Conservation (phyloP, 2,888 invertebrate species). For the Phaonia tiefii region DNA sequence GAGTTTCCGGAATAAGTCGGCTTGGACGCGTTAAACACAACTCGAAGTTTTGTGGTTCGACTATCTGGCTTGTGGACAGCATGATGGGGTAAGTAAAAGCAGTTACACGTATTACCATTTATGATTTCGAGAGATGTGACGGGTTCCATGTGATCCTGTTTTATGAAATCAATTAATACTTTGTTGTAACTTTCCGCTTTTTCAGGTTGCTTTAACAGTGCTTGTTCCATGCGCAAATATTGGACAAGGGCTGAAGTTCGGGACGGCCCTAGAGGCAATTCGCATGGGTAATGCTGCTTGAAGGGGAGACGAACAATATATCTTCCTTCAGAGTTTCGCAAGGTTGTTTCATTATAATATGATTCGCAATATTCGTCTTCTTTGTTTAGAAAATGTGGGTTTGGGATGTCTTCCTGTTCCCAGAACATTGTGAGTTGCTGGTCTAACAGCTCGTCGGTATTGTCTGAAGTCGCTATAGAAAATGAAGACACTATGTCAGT, state of each 20-base stretch:
- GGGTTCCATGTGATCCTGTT: slow-evolving; percentile 4
- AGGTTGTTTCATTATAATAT: slow-evolving; percentile 23
- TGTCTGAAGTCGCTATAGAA: slow-evolving; percentile 15
- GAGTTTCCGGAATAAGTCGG: not conserved
- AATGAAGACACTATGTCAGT: slow-evolving; percentile 19
- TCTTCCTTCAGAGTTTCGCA: slow-evolving; percentile 31
- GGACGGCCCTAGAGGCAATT: not conserved
- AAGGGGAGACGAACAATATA: slow-evolving; percentile 33
- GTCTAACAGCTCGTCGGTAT: not conserved
- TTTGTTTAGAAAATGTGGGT: not conserved
- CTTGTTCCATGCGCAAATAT: not conserved
- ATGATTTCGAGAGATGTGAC: not conserved
- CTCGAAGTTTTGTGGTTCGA: slow-evolving; percentile 19
- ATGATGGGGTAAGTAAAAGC: slow-evolving; percentile 45
- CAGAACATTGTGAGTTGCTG: slow-evolving; percentile 22
- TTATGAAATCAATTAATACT: slow-evolving; percentile 13
- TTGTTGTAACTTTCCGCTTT: not conserved
- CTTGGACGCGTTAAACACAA: slow-evolving; percentile 37
- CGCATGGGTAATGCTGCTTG: slow-evolving; percentile 16
- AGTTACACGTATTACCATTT: no score
- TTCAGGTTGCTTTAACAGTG: not conserved
- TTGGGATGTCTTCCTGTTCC: slow-evolving; percentile 30
- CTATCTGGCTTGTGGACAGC: slow-evolving; percentile 29
- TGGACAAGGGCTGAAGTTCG: not conserved
- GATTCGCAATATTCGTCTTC: slow-evolving; percentile 34